phyloP scores from a whole-genome alignment of 2,888 invertebrate genomes.

The Aleiodes leptofemur region DNA sequence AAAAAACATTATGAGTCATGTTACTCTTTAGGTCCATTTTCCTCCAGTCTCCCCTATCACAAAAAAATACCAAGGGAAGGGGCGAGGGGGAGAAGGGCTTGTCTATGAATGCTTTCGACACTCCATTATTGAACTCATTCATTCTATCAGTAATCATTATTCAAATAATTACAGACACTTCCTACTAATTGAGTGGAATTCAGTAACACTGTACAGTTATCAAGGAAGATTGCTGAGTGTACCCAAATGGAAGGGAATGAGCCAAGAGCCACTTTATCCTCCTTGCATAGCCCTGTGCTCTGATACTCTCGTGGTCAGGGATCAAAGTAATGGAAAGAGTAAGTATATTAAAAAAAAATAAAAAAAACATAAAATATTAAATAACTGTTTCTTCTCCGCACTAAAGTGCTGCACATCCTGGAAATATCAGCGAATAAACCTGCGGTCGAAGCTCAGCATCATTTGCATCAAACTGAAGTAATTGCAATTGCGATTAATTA shows the following conservation, averaged over 20 bases:
- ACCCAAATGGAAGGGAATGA: slow-evolving; percentile 90
- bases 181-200: slow-evolving; percentile 89
- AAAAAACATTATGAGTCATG: no score
- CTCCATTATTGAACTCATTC: no score
- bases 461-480: slow-evolving; percentile 88
- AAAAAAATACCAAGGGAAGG: no score
- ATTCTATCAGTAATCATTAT: slow-evolving; percentile 6
- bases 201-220: slow-evolving; percentile 92
- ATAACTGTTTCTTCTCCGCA: slow-evolving; percentile 35
- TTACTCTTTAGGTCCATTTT: no score
- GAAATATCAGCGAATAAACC: slow-evolving; percentile 88
- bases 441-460: slow-evolving; percentile 84
- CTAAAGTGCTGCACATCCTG: slow-evolving; percentile 87
- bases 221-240: slow-evolving; percentile 92
- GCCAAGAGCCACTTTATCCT: slow-evolving; percentile 87
- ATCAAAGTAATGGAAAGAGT: slow-evolving; percentile 90
- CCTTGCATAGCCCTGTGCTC: slow-evolving; percentile 88
- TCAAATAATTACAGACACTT: slow-evolving; percentile 83
- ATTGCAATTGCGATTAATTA: slow-evolving; percentile 90
- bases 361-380: neutral
- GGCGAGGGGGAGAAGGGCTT: no score
- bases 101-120: no score
- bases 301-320: slow-evolving; percentile 91
- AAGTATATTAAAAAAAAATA: slow-evolving; percentile 54
- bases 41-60: no score